Evolutionary conservation across 2,888 invertebrate genomes (phyloP), one percentile per base, ranked within the genome.

Genomic region (Eupithecia subumbrata): DNA sequence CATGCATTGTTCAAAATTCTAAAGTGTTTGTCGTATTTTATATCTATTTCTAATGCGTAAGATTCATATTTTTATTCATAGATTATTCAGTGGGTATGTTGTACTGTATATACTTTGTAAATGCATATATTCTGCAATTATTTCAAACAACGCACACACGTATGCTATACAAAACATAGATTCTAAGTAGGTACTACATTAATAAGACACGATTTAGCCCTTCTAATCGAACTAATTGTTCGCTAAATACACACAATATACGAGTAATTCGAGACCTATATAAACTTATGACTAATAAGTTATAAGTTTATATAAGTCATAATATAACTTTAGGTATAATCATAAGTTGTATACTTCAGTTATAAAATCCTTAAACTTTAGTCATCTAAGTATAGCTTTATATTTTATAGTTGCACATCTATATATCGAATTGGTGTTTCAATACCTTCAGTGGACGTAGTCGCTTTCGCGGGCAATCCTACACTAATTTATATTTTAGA

Each of bases 371-470:
- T 12, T 25, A 60, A 7, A 63, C 14, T 63, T 30, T 16, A 63
- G 63, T 30, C 22, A 60, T 60, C 63, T 63, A 30, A 63, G 30
- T 5, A 63, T 7, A 64, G 25, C 34, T 8, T 64, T 64, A 64
- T 18, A 64, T 64, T 34, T 22, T 68, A 82, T 76, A 82, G 71
- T 48, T 78, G 78, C 84, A 83, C 84, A 82, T 84, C 90, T 91
- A 91, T 85, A 30, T 30, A 30, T 30, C 30, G 84, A 88, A 90
- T 94, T 95, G 94, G 94, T 95, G 94, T 95, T 91, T 81, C 82
- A 81, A 86, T 92, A 94, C 94, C 94, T 94, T 89, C 94, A 94
- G 94, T 93, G 94, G 94, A 94, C 94, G 93, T 89, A 88, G 14
- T 81, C 88, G 89, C 90, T 88, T 87, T 74, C 91, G 90, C 89